Evolutionary conservation across 1,140 invertebrate genomes (phyloP).

Genomic region (Cataglyphis hispanica): DNA sequence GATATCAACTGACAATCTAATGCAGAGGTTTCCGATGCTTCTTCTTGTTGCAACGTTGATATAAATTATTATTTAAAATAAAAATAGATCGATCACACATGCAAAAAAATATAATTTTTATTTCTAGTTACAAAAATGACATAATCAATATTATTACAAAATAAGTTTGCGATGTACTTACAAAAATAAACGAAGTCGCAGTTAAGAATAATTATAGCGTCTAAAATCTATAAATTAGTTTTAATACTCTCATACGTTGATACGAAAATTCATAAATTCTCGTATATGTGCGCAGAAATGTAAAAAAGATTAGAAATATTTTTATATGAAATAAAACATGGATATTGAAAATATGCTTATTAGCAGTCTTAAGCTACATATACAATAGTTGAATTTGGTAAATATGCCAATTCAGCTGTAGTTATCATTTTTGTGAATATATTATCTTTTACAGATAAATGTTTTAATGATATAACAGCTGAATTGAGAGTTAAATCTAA

Average conservation of each 20-base stretch:
- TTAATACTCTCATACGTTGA: background rate
- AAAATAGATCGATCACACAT: background rate
- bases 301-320: background rate
- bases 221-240: background rate
- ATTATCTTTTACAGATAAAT: slow-evolving; percentile 58
- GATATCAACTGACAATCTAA: slow-evolving; percentile 5
- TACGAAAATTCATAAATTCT: too few relatives aligned
- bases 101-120: slow-evolving; percentile 4
- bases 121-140: background rate
- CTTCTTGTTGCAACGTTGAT: background rate
- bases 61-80: slow-evolving; percentile 6
- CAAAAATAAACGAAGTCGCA: background rate
- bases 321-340: background rate
- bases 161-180: background rate
- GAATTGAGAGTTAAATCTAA: background rate
- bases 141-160: background rate
- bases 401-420: background rate
- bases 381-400: slow-evolving; percentile 29
- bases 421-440: background rate
- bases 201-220: background rate
- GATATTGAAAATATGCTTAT: slow-evolving; percentile 6
- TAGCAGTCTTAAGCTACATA: slow-evolving; percentile 21
- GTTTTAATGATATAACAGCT: background rate
- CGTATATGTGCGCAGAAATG: background rate
- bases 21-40: background rate